Evolutionary conservation across 2,113 vertebrate genomes (phyloP), one percentile per base, ranked within the genome.

Genomic region (Calonectris borealis): DNA sequence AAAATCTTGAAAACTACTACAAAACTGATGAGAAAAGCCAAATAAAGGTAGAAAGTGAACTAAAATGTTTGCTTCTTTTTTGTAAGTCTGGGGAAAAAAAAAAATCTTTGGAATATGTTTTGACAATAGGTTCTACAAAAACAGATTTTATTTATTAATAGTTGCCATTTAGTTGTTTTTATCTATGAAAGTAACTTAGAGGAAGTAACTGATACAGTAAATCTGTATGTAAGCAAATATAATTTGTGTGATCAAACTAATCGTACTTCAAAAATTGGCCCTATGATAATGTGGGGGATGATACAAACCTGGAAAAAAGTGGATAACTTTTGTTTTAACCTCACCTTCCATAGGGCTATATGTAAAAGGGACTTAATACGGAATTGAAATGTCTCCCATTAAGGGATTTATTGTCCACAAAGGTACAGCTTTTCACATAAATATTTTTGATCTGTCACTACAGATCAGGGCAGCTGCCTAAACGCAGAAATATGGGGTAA

Each of bases 1-100:
- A 97, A 64, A 98, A 98, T 82, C 98, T 99, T 97, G 98, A 98
- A 87, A 95, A 96, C 72, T 98, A 99, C 97, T 99, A 99, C 61
- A 98, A 98, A 94, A 96, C 98, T 84, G 99, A 99, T 94, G 98
- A 99, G 88, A 97, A 93, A 55, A 97, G 97, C 86, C 98, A 98
- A 93, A 98, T 99, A 97, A 99, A 99, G 99, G 99, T 99, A 98
- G 96, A 88, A 52, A 93, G 42, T 91, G 75, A 92, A 42, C 24
- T 80, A 81, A 70, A 76, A 76, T 9, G 3, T 72, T 80, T 77
- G 19, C 10, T 40, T 29, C 6, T 42, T 83, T n/a, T 57, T 68
- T 82, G 1, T 52, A 54, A 42, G 11, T 90, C 12, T 42, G 40
- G 6, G 16, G 0, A 6, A 0, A 40, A 40, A 40, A 40, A 71